phyloP scores from a whole-genome alignment of 2,797 vertebrate species.

The Sphenodon punctatus region DNA sequence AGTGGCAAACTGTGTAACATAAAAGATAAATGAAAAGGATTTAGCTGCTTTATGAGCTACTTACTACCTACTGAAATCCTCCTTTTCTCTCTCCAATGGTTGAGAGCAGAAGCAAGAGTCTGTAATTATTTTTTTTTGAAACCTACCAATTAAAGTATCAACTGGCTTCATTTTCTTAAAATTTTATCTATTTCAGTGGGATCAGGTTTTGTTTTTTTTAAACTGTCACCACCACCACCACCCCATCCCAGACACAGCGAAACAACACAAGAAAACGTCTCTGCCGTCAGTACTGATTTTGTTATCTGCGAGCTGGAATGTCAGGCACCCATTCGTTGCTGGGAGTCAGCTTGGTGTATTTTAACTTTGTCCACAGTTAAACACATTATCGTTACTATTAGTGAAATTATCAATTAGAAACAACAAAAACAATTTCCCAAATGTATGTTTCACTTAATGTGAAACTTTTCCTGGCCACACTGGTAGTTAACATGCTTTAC shows the following conservation, averaged over 20 bases:
- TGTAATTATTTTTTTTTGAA: conserved; percentile 57
- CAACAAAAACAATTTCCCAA: fast-evolving
- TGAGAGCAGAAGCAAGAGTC: background rate
- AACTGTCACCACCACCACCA: conserved; percentile 24
- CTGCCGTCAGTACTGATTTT: conserved; percentile 68
- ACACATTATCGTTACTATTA: background rate
- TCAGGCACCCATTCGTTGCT: background rate
- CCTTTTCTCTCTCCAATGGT: conserved; percentile 29
- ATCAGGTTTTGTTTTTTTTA: conserved; percentile 13
- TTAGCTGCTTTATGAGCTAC: conserved; percentile 25
- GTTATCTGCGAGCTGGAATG: conserved; percentile 9
- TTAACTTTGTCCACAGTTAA: conserved; percentile 1
- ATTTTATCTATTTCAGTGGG: conserved; percentile 7
- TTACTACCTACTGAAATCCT: conserved; percentile 35
- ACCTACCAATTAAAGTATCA: conserved; percentile 1
- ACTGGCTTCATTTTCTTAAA: conserved; percentile 19
- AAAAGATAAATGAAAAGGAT: conserved; percentile 39
- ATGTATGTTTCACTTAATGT: background rate
- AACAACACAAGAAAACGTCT: conserved; percentile 38
- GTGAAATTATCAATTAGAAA: background rate
- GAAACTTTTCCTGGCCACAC: background rate
- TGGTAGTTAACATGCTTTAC: background rate
- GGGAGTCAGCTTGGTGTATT: background rate
- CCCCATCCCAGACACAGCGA: conserved; percentile 15
- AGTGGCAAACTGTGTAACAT: conserved; percentile 36